Evolutionary conservation across 2,113 vertebrate species (phyloP).

Genomic region (Psammodynastes pulverulentus): DNA sequence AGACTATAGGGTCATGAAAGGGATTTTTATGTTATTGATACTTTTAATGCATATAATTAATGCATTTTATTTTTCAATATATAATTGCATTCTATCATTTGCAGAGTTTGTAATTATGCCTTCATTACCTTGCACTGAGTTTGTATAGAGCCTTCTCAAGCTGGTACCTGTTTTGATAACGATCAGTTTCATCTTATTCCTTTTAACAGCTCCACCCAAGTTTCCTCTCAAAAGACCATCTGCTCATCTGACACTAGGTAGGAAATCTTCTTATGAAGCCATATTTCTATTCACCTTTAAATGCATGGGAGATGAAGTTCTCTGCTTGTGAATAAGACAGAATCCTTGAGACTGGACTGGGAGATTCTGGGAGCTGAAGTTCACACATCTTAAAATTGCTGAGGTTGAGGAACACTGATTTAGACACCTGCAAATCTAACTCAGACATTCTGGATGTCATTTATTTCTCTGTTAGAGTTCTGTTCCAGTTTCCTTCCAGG

Average conservation of each 20-base stretch:
- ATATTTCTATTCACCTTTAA: neutral
- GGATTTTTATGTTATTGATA: neutral
- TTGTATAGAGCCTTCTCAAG: neutral
- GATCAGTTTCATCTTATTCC: neutral
- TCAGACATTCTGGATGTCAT: neutral
- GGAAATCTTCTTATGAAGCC: neutral
- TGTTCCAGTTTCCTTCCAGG: neutral
- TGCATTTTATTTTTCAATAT: neutral
- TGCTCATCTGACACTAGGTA: conserved; percentile 65
- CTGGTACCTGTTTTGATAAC: neutral
- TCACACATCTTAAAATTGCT: neutral
- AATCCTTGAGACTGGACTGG: neutral
- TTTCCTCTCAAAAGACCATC: conserved; percentile 40
- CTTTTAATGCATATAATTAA: neutral
- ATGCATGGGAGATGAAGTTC: neutral
- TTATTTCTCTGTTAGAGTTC: neutral
- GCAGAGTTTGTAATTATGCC: neutral
- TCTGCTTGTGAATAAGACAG: neutral
- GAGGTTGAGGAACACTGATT: neutral
- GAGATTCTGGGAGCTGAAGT: neutral
- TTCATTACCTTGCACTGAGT: neutral
- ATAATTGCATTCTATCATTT: neutral
- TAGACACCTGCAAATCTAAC: neutral
- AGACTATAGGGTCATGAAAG: neutral
- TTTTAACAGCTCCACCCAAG: conserved; percentile 18